A percentile compares a stretch with the other conserved stretches of the same genome.
These are phyloP conservation scores for Lepidochrysops patricia DNA, from an alignment of 2,888 invertebrate species.

Conservation along the genomic window DNA sequence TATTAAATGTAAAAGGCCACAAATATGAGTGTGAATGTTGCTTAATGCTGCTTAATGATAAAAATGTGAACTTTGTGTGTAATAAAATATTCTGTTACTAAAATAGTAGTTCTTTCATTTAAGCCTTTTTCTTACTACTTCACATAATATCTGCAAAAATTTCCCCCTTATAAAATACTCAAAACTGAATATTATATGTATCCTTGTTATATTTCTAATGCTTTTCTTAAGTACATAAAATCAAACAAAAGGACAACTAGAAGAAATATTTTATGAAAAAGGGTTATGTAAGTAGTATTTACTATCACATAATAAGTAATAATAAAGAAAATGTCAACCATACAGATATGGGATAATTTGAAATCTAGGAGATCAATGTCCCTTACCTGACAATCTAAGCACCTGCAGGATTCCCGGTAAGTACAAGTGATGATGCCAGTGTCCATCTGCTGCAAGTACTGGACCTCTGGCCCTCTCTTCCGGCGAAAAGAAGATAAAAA, in stretches of 20 bases:
- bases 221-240: too few relatives aligned
- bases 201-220: too few relatives aligned
- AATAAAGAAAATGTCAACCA: too few relatives aligned
- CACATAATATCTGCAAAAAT: neutral
- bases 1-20: neutral
- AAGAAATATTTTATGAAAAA: too few relatives aligned
- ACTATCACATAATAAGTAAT: too few relatives aligned
- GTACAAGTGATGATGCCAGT: slow-evolving; percentile 46
- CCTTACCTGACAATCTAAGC: slow-evolving; percentile 57
- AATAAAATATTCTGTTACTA: neutral
- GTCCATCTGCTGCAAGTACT: slow-evolving; percentile 47
- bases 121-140: neutral
- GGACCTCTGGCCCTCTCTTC: slow-evolving; percentile 39
- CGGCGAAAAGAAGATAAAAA: slow-evolving; percentile 50
- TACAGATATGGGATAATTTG: neutral
- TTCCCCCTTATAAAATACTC: too few relatives aligned
- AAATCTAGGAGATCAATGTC: neutral
- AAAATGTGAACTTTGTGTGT: neutral
- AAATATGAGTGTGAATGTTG: neutral
- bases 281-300: too few relatives aligned
- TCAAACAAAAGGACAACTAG: too few relatives aligned
- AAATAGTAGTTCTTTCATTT: neutral
- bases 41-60: neutral
- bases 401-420: slow-evolving; percentile 57
- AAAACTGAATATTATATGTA: too few relatives aligned